Evolutionary conservation across 2,113 vertebrate species (phyloP), one percentile per base, ranked within the genome.

Genomic region (Prinia subflava): DNA sequence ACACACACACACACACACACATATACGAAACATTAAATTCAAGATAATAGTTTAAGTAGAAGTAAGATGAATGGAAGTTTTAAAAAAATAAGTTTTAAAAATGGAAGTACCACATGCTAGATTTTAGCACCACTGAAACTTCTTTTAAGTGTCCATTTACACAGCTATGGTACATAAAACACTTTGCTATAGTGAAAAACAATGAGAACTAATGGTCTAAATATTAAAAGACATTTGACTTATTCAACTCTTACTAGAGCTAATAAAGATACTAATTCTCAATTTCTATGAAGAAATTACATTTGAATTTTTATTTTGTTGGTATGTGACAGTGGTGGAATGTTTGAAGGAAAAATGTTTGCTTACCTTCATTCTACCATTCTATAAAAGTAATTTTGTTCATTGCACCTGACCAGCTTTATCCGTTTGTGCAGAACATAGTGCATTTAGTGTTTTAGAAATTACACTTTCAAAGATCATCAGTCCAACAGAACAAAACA

Each of bases 211-310:
- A 76, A 50, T 46, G 33, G 28, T 69, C 11, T 56, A 81, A 73
- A 78, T 55, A 10, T 46, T 83, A 87, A 78, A 60, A 75, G 28
- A 65, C 14, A 77, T 39, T 65, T 83, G 64, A 80, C 47, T 76
- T 59, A 69, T 17, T 89, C 22, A 70, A 28, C 17, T 70, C 57
- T 65, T 67, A 89, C 17, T 35, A 59, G 59, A 94, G 30, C 33
- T 87, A 92, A 19, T 78, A 71, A 90, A 94, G 49, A 83, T 42
- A 84, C 35, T 73, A 80, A 68, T 93, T 97, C 57, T 89, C 18
- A 78, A 87, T 84, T 94, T 83, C 77, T 69, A 55, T 62, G 17
- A 94, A 93, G 22, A 93, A 96, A 78, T 69, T 77, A 46, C 9
- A 47, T 83, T 62, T 78, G 31, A 65, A 44, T 55, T 91, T 85